phyloP scores from a whole-genome alignment of 1,140 invertebrate genomes.

The Tetragnatha versicolor region DNA sequence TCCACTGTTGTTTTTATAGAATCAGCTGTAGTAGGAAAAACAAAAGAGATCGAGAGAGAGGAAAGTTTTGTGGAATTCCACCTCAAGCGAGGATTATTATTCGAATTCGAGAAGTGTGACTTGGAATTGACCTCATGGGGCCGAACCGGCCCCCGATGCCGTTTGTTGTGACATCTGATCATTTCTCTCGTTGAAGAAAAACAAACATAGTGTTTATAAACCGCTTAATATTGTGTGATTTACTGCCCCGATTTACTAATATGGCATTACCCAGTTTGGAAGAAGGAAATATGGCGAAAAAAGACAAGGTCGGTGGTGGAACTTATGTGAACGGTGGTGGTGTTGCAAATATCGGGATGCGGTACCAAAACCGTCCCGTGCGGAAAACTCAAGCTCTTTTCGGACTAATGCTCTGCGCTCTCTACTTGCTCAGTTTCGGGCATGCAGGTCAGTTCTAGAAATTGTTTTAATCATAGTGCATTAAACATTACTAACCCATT shows the following conservation, averaged over 20 bases:
- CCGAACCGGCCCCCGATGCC: conserved; percentile 4
- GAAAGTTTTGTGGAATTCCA: neutral
- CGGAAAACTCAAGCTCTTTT: conserved; percentile 14
- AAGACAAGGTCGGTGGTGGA: neutral
- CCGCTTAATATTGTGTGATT: neutral
- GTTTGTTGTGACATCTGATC: neutral
- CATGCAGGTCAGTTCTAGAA: conserved; percentile 21
- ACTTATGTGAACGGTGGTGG: conserved; percentile 7
- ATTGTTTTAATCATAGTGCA: neutral
- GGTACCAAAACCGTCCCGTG: neutral
- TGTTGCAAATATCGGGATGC: neutral
- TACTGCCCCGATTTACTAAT: neutral
- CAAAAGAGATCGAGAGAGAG: neutral
- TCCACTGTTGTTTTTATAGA: too few species aligned
- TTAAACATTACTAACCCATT: neutral
- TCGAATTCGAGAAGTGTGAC: too few species aligned
- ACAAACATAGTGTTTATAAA: neutral
- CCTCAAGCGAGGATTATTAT: neutral
- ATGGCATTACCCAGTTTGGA: neutral
- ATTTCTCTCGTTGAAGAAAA: neutral
- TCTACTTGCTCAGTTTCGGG: conserved; percentile 7
- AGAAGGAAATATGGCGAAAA: neutral
- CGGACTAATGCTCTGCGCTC: conserved; percentile 22
- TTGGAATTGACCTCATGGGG: neutral
- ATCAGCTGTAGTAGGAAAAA: too few species aligned